Percentiles rank a stretch among this genome's conserved stretches.
phyloP scores from a whole-genome alignment of 2,888 invertebrate species.

The Drosophila prolongata region DNA sequence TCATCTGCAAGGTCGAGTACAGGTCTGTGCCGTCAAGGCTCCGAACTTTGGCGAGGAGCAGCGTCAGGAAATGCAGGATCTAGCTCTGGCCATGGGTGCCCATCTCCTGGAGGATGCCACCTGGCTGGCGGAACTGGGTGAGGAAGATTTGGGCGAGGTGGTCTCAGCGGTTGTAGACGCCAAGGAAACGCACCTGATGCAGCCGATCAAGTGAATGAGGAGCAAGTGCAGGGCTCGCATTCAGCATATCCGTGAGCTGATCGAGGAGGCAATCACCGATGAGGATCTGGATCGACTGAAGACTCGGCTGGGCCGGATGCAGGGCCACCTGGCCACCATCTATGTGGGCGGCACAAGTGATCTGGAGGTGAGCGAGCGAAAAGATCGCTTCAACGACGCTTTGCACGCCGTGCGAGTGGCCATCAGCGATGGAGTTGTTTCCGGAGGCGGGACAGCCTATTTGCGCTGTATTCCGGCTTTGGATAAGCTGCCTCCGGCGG shows the following conservation, averaged over 20 bases:
- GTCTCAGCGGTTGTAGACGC: slow-evolving; percentile 95
- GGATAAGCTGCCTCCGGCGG: slow-evolving; percentile 87
- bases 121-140: slow-evolving; percentile 94
- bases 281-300: slow-evolving; percentile 97
- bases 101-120: slow-evolving; percentile 95
- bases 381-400: slow-evolving; percentile 97
- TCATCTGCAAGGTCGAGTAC: slow-evolving; percentile 94
- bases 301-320: slow-evolving; percentile 94
- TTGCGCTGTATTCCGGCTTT: slow-evolving; percentile 91
- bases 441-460: slow-evolving; percentile 96
- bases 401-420: slow-evolving; percentile 96
- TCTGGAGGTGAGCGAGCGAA: slow-evolving; percentile 97
- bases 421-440: slow-evolving; percentile 97
- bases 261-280: slow-evolving; percentile 93
- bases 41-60: slow-evolving; percentile 98
- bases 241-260: slow-evolving; percentile 93
- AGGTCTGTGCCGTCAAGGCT: slow-evolving; percentile 97
- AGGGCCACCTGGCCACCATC: slow-evolving; percentile 91
- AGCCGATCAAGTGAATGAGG: slow-evolving; percentile 91
- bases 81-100: slow-evolving; percentile 95
- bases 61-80: slow-evolving; percentile 94
- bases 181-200: slow-evolving; percentile 90
- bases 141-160: slow-evolving; percentile 93
- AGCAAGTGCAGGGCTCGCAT: slow-evolving; percentile 91
- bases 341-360: slow-evolving; percentile 94